phyloP scores from a whole-genome alignment of 2,797 vertebrate genomes.

The Emys orbicularis region DNA sequence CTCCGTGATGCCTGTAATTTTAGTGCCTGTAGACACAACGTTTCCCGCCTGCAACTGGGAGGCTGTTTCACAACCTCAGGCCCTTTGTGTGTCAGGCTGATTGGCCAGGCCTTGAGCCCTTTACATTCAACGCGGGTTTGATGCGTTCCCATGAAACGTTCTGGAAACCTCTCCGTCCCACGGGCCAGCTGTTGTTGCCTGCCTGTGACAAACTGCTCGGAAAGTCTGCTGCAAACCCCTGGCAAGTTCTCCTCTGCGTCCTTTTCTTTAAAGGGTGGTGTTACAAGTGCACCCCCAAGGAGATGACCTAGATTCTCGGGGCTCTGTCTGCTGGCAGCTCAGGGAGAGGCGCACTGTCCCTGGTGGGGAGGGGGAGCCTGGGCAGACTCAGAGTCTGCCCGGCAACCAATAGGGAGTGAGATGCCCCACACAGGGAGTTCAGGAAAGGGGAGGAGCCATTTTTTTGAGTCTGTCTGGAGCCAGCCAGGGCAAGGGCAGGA shows the following conservation, averaged over 20 bases:
- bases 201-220: neutral
- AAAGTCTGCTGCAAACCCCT: neutral
- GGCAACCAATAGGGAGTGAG: too few relatives aligned
- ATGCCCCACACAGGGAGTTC: too few relatives aligned
- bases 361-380: too few relatives aligned
- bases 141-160: neutral
- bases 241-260: neutral
- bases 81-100: neutral
- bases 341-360: too few relatives aligned
- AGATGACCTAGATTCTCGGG: too few relatives aligned
- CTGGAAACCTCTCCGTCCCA: neutral
- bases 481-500: too few relatives aligned
- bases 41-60: neutral
- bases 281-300: too few relatives aligned
- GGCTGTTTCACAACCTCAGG: neutral
- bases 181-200: too few relatives aligned
- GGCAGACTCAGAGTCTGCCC: too few relatives aligned
- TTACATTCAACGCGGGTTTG: neutral
- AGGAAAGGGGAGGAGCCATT: too few relatives aligned
- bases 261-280: neutral
- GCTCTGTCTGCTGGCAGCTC: too few relatives aligned
- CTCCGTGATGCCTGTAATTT: neutral
- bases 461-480: too few relatives aligned
- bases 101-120: neutral
- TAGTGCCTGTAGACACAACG: neutral